Percentiles rank a stretch among this genome's conserved stretches.
These are phyloP conservation scores for Lepidocyrtoides sp. DNA, from an alignment of 2,888 invertebrate species.

Conservation along the genomic window DNA sequence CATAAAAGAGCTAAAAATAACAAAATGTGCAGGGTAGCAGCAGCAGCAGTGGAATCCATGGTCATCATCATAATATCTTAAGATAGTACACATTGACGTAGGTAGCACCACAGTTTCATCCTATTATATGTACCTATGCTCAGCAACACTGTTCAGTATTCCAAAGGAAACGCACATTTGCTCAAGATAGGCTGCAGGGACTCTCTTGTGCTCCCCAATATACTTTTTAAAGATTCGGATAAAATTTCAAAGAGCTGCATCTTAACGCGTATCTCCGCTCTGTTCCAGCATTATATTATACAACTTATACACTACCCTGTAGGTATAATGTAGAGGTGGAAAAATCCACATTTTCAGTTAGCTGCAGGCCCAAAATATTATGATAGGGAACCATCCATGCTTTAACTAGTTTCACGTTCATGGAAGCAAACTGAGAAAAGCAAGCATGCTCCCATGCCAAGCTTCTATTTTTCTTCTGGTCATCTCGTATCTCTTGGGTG, in stretches of 20 bases:
- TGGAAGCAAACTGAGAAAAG: no score
- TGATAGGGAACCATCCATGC: neutral
- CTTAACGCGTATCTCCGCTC: neutral
- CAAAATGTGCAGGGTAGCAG: neutral
- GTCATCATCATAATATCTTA: no score
- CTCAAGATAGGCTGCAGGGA: neutral
- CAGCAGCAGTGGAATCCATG: no score
- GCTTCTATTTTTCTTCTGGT: constrained; percentile 35
- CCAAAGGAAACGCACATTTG: neutral
- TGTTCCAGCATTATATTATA: neutral
- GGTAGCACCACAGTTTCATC: neutral
- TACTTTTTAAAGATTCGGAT: constrained; percentile 33
- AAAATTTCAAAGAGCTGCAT: neutral
- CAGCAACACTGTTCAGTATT: neutral
- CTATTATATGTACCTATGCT: neutral
- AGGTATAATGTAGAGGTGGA: neutral
- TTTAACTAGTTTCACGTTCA: neutral
- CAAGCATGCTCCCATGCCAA: neutral
- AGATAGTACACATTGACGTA: no score
- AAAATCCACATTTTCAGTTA: neutral
- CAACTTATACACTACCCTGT: neutral
- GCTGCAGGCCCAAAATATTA: neutral
- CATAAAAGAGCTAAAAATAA: neutral
- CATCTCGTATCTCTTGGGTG: constrained; percentile 35
- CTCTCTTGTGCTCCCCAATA: neutral